Evolutionary conservation across 2,888 invertebrate species (phyloP).

Genomic region (Rotaria macrura): DNA sequence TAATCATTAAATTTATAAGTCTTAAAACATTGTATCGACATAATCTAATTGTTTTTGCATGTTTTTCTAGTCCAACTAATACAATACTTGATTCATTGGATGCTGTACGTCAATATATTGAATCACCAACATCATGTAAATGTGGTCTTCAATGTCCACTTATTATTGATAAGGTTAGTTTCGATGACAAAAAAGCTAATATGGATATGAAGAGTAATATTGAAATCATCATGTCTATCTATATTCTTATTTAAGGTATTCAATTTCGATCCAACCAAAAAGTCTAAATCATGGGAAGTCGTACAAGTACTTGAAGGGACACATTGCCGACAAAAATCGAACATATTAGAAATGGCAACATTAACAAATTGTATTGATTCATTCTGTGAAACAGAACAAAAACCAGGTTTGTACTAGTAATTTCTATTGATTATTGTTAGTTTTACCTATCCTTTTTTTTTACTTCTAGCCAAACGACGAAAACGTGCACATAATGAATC

Average conservation of each 20-base stretch:
- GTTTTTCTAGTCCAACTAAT: conserved; percentile 68
- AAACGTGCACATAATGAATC: background rate
- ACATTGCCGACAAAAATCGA: conserved; percentile 8
- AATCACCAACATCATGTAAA: conserved; percentile 84
- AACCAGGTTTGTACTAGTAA: background rate
- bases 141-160: conserved; percentile 91
- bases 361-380: conserved; percentile 22
- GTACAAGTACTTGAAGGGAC: conserved; percentile 17
- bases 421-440: too few relatives aligned
- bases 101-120: conserved; percentile 80
- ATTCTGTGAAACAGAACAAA: background rate
- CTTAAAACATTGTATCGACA: too few relatives aligned
- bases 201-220: too few relatives aligned
- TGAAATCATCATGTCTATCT: too few relatives aligned
- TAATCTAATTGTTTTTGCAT: too few relatives aligned
- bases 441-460: background rate
- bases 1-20: too few relatives aligned
- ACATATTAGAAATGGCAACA: conserved; percentile 15
- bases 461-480: background rate
- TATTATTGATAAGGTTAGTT: conserved; percentile 65
- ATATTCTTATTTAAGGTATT: conserved; percentile 52
- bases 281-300: background rate
- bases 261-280: conserved; percentile 52
- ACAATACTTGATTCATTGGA: conserved; percentile 71
- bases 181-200: background rate